phyloP scores from a whole-genome alignment of 2,888 invertebrate species.

The Rutpela maculata region DNA sequence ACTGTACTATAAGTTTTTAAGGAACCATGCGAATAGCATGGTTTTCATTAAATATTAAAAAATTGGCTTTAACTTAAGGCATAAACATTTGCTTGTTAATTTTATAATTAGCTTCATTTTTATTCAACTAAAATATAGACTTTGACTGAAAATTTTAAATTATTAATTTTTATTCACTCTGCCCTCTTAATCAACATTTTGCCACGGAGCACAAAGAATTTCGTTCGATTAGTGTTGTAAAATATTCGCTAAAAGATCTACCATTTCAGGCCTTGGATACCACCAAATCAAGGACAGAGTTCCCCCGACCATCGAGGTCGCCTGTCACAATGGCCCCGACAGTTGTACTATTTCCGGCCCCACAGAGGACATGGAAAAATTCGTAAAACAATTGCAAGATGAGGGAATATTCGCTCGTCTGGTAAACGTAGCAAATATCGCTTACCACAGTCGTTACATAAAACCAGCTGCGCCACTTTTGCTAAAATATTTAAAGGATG shows the following conservation, averaged over 20 bases:
- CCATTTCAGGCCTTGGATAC: constrained; percentile 70
- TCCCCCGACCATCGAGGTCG: constrained; percentile 82
- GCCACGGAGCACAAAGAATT: too few relatives aligned
- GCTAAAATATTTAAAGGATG: constrained; percentile 71
- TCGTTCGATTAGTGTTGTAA: neutral
- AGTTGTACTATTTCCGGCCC: constrained; percentile 89
- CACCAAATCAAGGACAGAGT: constrained; percentile 79
- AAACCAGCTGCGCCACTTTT: constrained; percentile 73
- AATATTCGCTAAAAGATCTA: neutral
- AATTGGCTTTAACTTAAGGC: too few relatives aligned
- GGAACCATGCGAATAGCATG: too few relatives aligned
- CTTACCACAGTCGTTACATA: constrained; percentile 92
- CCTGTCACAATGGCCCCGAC: constrained; percentile 87
- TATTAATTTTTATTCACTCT: too few relatives aligned
- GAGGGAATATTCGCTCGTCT: constrained; percentile 88
- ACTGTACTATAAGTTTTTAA: too few relatives aligned
- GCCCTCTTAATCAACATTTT: too few relatives aligned
- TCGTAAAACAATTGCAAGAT: constrained; percentile 77
- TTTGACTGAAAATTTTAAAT: too few relatives aligned
- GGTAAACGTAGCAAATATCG: constrained; percentile 90
- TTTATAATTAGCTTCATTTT: too few relatives aligned
- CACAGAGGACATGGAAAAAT: constrained; percentile 77
- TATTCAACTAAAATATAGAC: too few relatives aligned
- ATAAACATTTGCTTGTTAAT: too few relatives aligned
- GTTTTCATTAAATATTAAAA: too few relatives aligned